These are phyloP conservation scores for Microtus ochrogaster DNA, from an alignment of 2,113 vertebrate genomes.

Conservation along the genomic window DNA sequence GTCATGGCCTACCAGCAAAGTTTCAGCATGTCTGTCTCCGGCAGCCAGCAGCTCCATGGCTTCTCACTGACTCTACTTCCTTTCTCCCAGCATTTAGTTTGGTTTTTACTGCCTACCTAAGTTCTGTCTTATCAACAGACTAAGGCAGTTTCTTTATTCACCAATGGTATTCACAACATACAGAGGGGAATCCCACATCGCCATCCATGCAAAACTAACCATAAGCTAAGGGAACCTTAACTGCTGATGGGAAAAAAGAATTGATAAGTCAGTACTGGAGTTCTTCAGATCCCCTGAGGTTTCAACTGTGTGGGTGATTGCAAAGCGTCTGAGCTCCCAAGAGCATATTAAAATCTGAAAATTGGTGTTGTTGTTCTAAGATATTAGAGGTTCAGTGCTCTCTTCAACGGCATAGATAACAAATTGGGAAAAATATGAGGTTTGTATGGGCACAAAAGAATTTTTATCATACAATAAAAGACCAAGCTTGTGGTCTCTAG, in stretches of 20 bases:
- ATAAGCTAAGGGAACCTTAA: not conserved
- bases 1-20: too few species aligned
- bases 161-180: too few species aligned
- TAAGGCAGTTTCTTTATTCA: too few species aligned
- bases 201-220: slow-evolving; percentile 12
- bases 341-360: slow-evolving; percentile 13
- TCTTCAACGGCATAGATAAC: not conserved
- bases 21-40: too few species aligned
- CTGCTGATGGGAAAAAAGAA: not conserved
- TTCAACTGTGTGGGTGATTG: not conserved
- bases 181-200: too few species aligned
- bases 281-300: not conserved
- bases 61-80: too few species aligned
- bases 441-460: not conserved
- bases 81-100: too few species aligned
- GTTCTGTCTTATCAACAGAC: too few species aligned
- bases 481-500: not conserved
- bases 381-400: not conserved
- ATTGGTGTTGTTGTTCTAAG: not conserved
- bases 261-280: not conserved
- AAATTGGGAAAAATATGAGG: not conserved
- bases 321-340: not conserved
- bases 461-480: not conserved
- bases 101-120: too few species aligned
- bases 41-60: too few species aligned